Percentiles rank a stretch among this genome's conserved stretches.
These are phyloP conservation scores for Ptilorrhoa leucosticta DNA, from an alignment of 2,113 vertebrate species.

Conservation along the genomic window DNA sequence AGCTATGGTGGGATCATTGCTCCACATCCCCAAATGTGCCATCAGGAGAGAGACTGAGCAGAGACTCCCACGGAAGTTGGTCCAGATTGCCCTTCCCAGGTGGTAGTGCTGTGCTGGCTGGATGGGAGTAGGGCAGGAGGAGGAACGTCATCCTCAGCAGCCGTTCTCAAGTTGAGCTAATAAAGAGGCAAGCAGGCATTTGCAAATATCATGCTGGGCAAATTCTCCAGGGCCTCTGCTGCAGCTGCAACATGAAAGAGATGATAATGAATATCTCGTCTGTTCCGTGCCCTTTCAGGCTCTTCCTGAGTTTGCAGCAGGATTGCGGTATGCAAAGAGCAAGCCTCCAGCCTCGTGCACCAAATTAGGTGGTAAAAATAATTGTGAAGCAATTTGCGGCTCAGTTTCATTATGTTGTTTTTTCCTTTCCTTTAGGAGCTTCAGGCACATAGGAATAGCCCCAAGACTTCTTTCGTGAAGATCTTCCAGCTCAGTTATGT, in stretches of 20 bases:
- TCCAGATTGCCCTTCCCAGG: neutral
- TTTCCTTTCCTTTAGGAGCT: neutral
- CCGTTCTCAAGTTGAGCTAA: neutral
- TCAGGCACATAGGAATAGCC: neutral
- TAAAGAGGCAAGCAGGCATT: neutral
- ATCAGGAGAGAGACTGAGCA: slow-evolving; percentile 9
- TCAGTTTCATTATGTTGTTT: neutral
- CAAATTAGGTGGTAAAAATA: slow-evolving; percentile 51
- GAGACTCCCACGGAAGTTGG: neutral
- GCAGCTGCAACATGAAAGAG: slow-evolving; percentile 39
- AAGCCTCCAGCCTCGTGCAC: slow-evolving; percentile 12
- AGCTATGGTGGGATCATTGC: neutral
- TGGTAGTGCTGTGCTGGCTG: neutral
- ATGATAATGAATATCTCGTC: slow-evolving; percentile 27
- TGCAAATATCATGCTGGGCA: neutral
- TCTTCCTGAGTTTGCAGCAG: neutral
- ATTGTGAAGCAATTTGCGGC: slow-evolving; percentile 39
- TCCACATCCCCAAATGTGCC: neutral
- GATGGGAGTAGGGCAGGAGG: neutral
- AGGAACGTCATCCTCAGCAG: neutral
- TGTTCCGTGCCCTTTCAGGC: neutral
- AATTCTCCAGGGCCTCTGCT: slow-evolving; percentile 29
- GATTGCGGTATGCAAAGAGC: neutral
- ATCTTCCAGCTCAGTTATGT: neutral
- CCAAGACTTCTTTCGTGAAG: neutral